Evolutionary conservation across 1,140 invertebrate species (phyloP), one percentile per base, ranked within the genome.

Genomic region (Zophobas morio): DNA sequence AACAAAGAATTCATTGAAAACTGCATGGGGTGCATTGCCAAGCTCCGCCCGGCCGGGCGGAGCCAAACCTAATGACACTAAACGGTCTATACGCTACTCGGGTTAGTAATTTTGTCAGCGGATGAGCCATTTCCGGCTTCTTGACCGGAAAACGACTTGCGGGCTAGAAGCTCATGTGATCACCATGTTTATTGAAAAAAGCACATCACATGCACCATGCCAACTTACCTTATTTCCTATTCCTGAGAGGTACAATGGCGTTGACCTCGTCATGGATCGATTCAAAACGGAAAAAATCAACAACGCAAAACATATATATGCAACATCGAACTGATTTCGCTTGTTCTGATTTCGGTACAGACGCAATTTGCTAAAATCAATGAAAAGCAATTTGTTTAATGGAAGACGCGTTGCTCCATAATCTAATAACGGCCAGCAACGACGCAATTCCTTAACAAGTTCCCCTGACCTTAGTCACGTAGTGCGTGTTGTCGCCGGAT

Each of bases 1-100:
- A 90, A 90, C 88, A 90, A 88, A 89, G 37, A 40, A 39, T 35
- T 66, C 6, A 42, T 42, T 2, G 40, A 66, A 32, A 66, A 4
- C 54, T 57, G 42, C 33, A 36, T 66, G 42, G 32, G 35, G 54
- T 57, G 54, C n/a, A 20, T 4, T 2, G 2, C 4, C 6, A 51
- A 2, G 49, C 49, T 51, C 49, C 49, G 49, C 49, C 49, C 49
- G 49, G 0, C 3, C 6, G n/a, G 49, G 49, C 49, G 49, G 49
- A 51, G 49, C 49, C 49, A 51, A 20, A 20, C 2, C 49, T 2
- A 5, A 8, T 46, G 3, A 46, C 6, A 8, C 6, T 4, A 53
- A 8, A 53, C 49, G 49, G 20, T 2, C 42, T 46, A 46, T 57
- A 57, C 60, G 42, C 60, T 42, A 66, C 35, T 39, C n/a, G 37